Evolutionary conservation across 1,140 invertebrate genomes (phyloP).

Genomic region (Paraescarpia echinospica): DNA sequence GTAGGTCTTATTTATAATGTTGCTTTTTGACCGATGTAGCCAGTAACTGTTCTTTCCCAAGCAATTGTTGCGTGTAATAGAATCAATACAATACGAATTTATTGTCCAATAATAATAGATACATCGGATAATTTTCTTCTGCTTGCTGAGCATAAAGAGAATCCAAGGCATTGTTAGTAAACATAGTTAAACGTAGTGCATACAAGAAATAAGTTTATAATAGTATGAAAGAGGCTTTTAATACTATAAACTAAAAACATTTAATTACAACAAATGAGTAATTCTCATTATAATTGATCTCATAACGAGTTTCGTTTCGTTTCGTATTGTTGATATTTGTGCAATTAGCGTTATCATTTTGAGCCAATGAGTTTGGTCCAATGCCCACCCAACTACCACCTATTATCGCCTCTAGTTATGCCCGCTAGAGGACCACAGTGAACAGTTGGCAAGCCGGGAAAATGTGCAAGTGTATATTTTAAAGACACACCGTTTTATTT

Average conservation of each 20-base stretch:
- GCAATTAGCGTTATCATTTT: too few relatives aligned
- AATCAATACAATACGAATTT: too few relatives aligned
- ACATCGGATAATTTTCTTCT: too few relatives aligned
- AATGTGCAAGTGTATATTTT: not conserved
- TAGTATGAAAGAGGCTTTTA: not conserved
- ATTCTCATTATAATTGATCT: not conserved
- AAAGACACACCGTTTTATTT: not conserved
- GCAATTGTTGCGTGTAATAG: too few relatives aligned
- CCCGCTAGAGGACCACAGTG: not conserved
- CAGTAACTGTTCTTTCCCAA: not conserved
- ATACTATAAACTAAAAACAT: not conserved
- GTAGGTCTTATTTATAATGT: not conserved
- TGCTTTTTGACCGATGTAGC: not conserved
- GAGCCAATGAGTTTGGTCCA: not conserved
- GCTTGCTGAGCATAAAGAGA: too few relatives aligned
- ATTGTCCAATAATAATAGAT: too few relatives aligned
- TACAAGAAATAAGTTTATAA: too few relatives aligned
- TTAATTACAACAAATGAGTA: not conserved
- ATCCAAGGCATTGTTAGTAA: too few relatives aligned
- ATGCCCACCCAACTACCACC: not conserved
- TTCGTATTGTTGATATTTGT: too few relatives aligned
- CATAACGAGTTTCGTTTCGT: not conserved
- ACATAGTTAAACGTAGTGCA: too few relatives aligned
- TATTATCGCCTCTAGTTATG: too few relatives aligned
- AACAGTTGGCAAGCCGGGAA: not conserved